A percentile compares a stretch with the other conserved stretches of the same genome.
Evolutionary conservation across 1,140 invertebrate genomes (phyloP).

Genomic region (Pseudomyrmex cubaensis): DNA sequence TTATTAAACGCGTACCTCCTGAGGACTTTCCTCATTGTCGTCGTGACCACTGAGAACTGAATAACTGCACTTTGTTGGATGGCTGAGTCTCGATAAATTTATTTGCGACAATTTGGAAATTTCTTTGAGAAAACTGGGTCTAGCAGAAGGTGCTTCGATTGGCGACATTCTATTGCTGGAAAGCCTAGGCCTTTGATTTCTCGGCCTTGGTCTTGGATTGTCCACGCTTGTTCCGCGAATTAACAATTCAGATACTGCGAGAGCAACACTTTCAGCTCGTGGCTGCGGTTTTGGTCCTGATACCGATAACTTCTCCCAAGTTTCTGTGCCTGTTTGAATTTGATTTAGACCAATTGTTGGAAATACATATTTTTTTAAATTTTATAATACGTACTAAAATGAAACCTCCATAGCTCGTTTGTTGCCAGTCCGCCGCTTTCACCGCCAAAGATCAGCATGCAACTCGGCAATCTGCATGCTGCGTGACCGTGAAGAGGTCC

Average conservation of each 20-base stretch:
- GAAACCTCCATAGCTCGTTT: constrained; percentile 95
- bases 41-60: constrained; percentile 88
- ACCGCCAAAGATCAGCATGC: constrained; percentile 94
- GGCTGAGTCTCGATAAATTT: constrained; percentile 89
- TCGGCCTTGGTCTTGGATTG: constrained; percentile 77
- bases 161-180: constrained; percentile 82
- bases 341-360: too few relatives aligned
- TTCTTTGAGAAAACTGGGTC: constrained; percentile 88
- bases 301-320: constrained; percentile 91
- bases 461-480: constrained; percentile 91
- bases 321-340: constrained; percentile 87
- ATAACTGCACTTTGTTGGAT: constrained; percentile 89
- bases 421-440: constrained; percentile 90
- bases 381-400: constrained; percentile 88
- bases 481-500: constrained; percentile 93
- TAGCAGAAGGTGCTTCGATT: constrained; percentile 73
- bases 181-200: constrained; percentile 82
- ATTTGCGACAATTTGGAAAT: constrained; percentile 91
- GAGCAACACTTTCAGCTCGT: constrained; percentile 83
- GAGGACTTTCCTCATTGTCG: constrained; percentile 89
- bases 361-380: too few relatives aligned
- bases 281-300: constrained; percentile 90
- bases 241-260: constrained; percentile 69
- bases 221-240: constrained; percentile 78
- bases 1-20: constrained; percentile 73